Evolutionary conservation across 2,113 vertebrate genomes (phyloP).

Genomic region (Helogale parvula): DNA sequence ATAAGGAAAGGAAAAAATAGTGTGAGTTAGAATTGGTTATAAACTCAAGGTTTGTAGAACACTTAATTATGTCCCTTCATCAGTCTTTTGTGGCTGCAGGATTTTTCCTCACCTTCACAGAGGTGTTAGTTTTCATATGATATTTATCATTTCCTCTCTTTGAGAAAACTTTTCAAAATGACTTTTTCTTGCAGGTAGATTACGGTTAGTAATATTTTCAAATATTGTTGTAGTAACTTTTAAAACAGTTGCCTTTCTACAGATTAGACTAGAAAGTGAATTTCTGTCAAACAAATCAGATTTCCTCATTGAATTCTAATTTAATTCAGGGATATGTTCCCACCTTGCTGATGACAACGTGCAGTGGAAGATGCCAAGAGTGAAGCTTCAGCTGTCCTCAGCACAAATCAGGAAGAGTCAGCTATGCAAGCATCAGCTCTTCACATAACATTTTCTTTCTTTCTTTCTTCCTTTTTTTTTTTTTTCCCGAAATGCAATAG

Average conservation of each 20-base stretch:
- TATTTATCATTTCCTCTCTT: neutral
- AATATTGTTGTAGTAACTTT: constrained; percentile 23
- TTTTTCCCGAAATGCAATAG: constrained; percentile 45
- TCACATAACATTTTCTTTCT: neutral
- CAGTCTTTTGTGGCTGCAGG: neutral
- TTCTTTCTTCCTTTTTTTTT: neutral
- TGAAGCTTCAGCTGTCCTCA: constrained; percentile 28
- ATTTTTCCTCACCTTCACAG: neutral
- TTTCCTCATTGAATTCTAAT: constrained; percentile 35
- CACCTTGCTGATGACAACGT: constrained; percentile 11
- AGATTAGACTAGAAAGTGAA: constrained; percentile 34
- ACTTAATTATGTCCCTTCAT: neutral
- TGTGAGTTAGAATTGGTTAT: neutral
- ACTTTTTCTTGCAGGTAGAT: neutral
- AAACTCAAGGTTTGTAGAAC: neutral
- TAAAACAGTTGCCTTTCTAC: neutral
- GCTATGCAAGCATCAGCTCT: neutral
- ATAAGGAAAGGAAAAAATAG: neutral
- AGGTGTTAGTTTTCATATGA: neutral
- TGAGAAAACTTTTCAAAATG: neutral
- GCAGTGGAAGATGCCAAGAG: neutral
- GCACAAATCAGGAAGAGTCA: constrained; percentile 46
- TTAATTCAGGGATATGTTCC: neutral
- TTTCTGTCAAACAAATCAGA: constrained; percentile 51
- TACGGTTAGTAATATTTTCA: constrained; percentile 28